These are phyloP conservation scores for Amphibalanus amphitrite DNA, from an alignment of 1,140 invertebrate species.

Conservation along the genomic window DNA sequence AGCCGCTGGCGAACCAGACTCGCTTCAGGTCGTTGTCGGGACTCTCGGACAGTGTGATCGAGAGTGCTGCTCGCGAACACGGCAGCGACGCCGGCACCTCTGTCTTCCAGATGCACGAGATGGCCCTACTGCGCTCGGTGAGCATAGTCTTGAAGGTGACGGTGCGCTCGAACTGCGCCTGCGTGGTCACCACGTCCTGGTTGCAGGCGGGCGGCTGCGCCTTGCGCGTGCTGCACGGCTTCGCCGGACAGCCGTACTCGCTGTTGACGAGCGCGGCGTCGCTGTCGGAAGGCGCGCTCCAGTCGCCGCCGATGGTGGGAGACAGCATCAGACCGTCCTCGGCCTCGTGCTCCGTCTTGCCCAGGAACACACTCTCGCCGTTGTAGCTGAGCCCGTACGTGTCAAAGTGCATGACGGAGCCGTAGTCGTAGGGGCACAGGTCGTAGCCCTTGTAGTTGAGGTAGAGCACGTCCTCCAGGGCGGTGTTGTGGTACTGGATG, in stretches of 20 bases:
- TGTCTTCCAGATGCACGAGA: background rate
- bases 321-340: background rate
- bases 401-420: slow-evolving; percentile 19
- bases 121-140: background rate
- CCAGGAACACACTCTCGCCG: slow-evolving; percentile 34
- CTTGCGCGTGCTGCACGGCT: background rate
- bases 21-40: background rate
- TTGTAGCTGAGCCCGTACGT: slow-evolving; percentile 19
- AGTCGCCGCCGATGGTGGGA: background rate
- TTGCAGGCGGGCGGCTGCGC: background rate
- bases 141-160: background rate
- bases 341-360: slow-evolving; percentile 7
- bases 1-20: background rate
- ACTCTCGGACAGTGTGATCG: background rate
- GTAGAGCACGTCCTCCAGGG: slow-evolving; percentile 5
- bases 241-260: background rate
- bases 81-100: background rate
- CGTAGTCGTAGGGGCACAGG: slow-evolving; percentile 17
- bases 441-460: slow-evolving; percentile 12
- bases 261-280: background rate
- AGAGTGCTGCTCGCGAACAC: background rate
- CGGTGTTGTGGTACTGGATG: slow-evolving; percentile 22
- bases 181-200: background rate
- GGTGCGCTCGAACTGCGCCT: background rate
- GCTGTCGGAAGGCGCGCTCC: background rate